These are phyloP conservation scores for Limnephilus marmoratus DNA, from an alignment of 2,888 invertebrate genomes.

Conservation along the genomic window DNA sequence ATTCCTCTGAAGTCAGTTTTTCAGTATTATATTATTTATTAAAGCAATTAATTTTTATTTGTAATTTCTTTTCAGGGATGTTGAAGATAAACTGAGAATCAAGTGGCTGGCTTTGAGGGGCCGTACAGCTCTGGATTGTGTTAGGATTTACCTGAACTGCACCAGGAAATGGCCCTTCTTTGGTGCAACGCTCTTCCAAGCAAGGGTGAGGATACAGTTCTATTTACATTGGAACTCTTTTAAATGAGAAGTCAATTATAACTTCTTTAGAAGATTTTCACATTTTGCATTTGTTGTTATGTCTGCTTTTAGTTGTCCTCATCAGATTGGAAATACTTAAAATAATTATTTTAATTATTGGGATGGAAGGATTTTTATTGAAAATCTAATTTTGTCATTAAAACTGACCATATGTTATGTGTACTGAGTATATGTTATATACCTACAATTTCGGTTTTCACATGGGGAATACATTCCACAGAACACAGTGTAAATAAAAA, in stretches of 20 bases:
- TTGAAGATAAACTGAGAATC: constrained; percentile 86
- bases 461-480: no score
- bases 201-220: constrained; percentile 79
- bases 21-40: neutral
- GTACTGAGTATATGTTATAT: no score
- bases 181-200: constrained; percentile 94
- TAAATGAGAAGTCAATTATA: neutral
- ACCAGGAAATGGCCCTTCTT: constrained; percentile 97
- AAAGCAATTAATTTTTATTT: neutral
- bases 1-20: neutral
- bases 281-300: no score
- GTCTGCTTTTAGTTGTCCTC: no score
- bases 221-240: neutral
- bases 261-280: no score
- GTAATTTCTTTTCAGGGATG: constrained; percentile 76
- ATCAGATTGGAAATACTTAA: no score
- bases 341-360: no score
- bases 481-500: no score
- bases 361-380: no score
- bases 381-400: no score
- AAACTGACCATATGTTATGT: no score
- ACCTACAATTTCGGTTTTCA: no score
- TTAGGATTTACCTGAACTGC: constrained; percentile 95
- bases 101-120: constrained; percentile 95
- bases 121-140: constrained; percentile 91